Base-by-base conservation (phyloP, 2,113 vertebrate species). In the Meriones unguiculatus region DNA sequence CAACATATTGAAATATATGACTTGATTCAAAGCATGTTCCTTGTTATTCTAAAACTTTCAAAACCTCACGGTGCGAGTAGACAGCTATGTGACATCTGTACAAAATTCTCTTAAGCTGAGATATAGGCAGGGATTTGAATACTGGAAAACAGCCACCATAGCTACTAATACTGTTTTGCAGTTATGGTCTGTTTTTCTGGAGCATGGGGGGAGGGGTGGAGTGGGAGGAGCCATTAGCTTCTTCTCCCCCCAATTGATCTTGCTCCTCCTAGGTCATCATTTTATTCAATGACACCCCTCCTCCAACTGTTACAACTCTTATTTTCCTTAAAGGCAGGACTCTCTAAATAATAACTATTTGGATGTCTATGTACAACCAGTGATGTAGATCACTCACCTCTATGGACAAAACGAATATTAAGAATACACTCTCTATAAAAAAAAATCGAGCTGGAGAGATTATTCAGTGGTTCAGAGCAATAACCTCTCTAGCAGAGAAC, bases 141-240 rank as follows among this genome's bases (percentile, higher is more conserved):
- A 17, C 38, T 67, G 28, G 32, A 59, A 62, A 41, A 3, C 25
- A 65, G 9, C 22, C 25, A 20, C 28, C 57, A 25, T 14, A 96
- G 92, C 87, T 96, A 76, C 90, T 90, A 86, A 96, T 90, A 70
- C 15, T 59, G 69, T 92, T 96, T 95, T 95, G 67, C 35, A 89
- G 84, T 78, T 92, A 90, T 87, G 70, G 89, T 54, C 38, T 96
- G 89, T 91, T 95, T 91, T 96, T 59, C 30, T 4, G 30, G 67
- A 15, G 72, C 54, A 89, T 80, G 67, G 76, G 35, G 6, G 2
- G 35, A 10, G 70, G 17, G 17, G 20, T 38, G 46, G 46, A 46
- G 46, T 46, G 46, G 46, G 46, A 46, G 46, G 46, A 22, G 14
- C 38, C 25, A 28, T 41, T 82, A 62, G 6, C 2, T 25, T 89